Evolutionary conservation across 1,140 invertebrate species (phyloP).

Genomic region (Schlechtendalia chinensis): DNA sequence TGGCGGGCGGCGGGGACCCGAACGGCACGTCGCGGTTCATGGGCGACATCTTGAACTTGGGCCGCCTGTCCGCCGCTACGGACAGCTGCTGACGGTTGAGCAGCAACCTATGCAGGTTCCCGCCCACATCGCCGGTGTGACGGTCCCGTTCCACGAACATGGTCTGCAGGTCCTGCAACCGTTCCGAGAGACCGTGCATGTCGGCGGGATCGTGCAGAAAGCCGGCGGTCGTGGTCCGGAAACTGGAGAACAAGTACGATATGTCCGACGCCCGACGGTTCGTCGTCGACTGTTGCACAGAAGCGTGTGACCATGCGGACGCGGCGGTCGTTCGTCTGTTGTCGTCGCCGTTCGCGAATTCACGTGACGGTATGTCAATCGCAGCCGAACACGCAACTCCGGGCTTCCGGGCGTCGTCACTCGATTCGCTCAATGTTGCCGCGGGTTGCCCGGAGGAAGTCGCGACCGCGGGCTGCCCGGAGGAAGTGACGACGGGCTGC

Average conservation of each 20-base stretch:
- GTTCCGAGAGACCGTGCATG: slow-evolving; percentile 58
- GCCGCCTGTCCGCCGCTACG: slow-evolving; percentile 31
- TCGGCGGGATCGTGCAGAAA: not conserved
- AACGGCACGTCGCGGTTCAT: slow-evolving; percentile 54
- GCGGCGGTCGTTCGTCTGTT: not conserved
- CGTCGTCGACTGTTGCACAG: not conserved
- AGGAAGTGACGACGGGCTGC: not conserved
- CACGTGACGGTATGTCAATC: not conserved
- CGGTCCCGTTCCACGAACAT: slow-evolving; percentile 16
- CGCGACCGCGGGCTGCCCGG: not conserved
- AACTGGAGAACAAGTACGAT: slow-evolving; percentile 28
- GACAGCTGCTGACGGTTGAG: slow-evolving; percentile 50
- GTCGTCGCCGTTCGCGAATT: not conserved
- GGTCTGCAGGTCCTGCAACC: slow-evolving; percentile 10
- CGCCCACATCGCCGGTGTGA: not conserved
- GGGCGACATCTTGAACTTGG: slow-evolving; percentile 53
- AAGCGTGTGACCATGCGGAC: not conserved
- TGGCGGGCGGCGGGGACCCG: slow-evolving; percentile 51
- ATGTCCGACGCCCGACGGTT: slow-evolving; percentile 3
- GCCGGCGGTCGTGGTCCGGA: not conserved
- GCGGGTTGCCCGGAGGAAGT: too few relatives aligned
- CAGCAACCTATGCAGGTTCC: slow-evolving; percentile 43
- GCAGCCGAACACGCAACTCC: not conserved
- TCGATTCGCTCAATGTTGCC: too few relatives aligned
- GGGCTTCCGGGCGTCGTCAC: too few relatives aligned